A percentile compares a stretch with the other conserved stretches of the same genome.
Conservation (phyloP, 2,888 invertebrate genomes). For the Nymphalis urticae region DNA sequence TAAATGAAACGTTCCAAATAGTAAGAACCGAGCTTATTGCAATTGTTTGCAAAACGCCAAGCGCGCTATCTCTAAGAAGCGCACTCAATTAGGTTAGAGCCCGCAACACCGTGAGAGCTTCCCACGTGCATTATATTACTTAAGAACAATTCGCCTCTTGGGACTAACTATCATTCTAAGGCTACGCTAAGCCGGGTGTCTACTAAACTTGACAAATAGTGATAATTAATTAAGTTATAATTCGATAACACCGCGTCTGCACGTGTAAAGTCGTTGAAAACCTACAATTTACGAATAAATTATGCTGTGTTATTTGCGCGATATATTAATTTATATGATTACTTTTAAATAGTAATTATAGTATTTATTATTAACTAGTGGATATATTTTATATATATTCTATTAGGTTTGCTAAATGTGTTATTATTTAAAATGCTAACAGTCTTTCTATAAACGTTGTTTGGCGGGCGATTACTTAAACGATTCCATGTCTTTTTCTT, state of each 20-base stretch:
- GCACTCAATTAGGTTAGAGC: constrained; percentile 57
- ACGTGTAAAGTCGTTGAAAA: not conserved
- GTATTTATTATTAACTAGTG: too few species aligned
- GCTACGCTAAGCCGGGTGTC: constrained; percentile 49
- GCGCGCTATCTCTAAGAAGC: constrained; percentile 49
- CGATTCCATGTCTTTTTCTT: too few species aligned
- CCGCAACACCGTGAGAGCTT: constrained; percentile 68
- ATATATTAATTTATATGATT: not conserved
- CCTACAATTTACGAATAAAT: not conserved
- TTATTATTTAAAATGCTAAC: not conserved
- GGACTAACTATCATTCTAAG: constrained; percentile 31
- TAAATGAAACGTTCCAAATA: constrained; percentile 16
- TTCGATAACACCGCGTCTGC: constrained; percentile 4
- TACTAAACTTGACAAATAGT: constrained; percentile 43
- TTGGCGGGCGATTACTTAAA: too few species aligned
- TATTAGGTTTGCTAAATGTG: not conserved
- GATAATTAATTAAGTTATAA: constrained; percentile 32
- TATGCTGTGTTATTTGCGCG: not conserved
- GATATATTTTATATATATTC: not conserved
- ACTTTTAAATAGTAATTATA: not conserved
- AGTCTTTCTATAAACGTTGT: too few species aligned
- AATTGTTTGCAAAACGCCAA: constrained; percentile 32
- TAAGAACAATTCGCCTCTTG: constrained; percentile 56
- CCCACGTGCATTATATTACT: constrained; percentile 68
- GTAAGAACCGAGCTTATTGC: constrained; percentile 18